Base-by-base conservation (phyloP, 2,113 vertebrate species). In the Seriola dumerili region DNA sequence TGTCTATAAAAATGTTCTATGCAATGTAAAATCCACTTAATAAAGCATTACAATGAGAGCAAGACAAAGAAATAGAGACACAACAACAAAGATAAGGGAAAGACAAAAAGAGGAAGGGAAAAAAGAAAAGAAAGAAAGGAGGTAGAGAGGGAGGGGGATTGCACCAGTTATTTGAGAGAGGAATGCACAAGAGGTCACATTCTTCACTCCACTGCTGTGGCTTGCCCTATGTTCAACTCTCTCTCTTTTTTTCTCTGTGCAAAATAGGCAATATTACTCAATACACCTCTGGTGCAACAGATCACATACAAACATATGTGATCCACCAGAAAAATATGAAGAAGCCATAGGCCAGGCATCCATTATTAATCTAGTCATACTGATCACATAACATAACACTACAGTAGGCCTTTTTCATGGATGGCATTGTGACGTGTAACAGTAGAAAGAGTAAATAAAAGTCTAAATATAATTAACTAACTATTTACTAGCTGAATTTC, bases 131-230 rank as follows among this genome's bases (percentile, higher is more conserved):
- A 73, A 72, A 34, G 42, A 19, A 72, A 42, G 36, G n/a, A 50
- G 16, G 9, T 14, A 63, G 9, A 58, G 50, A 64, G 68, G 29
- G 44, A 69, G 68, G 61, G 73, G 87, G 84, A 68, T 81, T 88
- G 76, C 89, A 91, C 86, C 86, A 93, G 88, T 90, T 88, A 91
- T 93, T 93, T 88, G 85, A 92, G 90, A 86, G 90, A 88, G 90
- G 92, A 94, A 94, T 94, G 93, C 86, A 85, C 81, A 90, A 85
- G 91, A 92, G 90, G 91, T 94, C 90, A 91, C 93, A 94, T 95
- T 93, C 92, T 93, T 93, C 79, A 84, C 87, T 93, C 72, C 50
- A 83, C 86, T 91, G 91, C 91, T 91, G 87, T 86, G 86, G 91
- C 87, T 90, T 92, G 86, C 85, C 90, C 89, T 52, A 8, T 85